Percentiles rank a stretch among this genome's conserved stretches.
Conservation (phyloP, 2,888 invertebrate genomes). For the Trichacis sp. region DNA sequence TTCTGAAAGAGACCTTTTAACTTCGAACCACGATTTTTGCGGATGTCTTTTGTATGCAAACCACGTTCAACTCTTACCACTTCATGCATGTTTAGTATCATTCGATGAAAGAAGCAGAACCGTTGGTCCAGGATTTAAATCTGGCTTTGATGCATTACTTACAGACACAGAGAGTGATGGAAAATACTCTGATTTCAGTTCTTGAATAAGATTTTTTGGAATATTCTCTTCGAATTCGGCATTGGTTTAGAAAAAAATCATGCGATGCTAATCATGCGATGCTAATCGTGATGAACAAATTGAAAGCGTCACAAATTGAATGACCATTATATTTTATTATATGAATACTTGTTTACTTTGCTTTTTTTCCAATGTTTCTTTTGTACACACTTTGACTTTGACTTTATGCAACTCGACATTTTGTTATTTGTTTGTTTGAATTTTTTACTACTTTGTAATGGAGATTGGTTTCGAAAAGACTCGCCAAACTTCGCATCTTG, state of each 20-base stretch:
- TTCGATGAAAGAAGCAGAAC: slow-evolving; percentile 24
- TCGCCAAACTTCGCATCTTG: slow-evolving; percentile 5
- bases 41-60: slow-evolving; percentile 44
- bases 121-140: slow-evolving; percentile 30
- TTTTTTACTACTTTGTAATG: no score
- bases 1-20: slow-evolving; percentile 46
- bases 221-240: neutral
- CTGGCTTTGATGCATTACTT: slow-evolving; percentile 29
- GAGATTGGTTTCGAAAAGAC: no score
- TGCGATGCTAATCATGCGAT: no score
- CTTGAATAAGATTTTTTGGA: neutral
- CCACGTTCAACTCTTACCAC: slow-evolving; percentile 44
- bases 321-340: no score
- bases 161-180: slow-evolving; percentile 9
- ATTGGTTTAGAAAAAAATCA: no score
- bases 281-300: neutral
- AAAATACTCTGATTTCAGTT: slow-evolving; percentile 6
- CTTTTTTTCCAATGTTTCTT: no score
- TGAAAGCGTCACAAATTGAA: no score
- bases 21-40: slow-evolving; percentile 41
- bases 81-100: slow-evolving; percentile 52
- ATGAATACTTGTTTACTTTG: no score
- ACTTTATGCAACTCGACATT: no score
- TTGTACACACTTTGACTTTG: no score
- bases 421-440: no score